Percentiles rank a stretch among this genome's conserved stretches.
Evolutionary conservation across 2,888 invertebrate species (phyloP).

Genomic region (Euspilapteryx auroguttella): DNA sequence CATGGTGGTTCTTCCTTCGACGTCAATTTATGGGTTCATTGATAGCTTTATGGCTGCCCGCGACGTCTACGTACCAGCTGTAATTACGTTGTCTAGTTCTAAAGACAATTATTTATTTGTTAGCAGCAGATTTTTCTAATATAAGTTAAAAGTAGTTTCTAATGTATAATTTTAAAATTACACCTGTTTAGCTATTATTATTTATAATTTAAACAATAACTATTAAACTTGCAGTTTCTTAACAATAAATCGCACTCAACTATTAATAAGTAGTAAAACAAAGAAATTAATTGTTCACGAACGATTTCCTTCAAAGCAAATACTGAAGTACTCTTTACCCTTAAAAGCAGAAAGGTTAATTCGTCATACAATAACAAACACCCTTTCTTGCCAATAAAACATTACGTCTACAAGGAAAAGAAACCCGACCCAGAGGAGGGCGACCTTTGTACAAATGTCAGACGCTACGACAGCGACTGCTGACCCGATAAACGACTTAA

Average conservation of each 20-base stretch:
- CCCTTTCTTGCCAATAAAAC: slow-evolving; percentile 42
- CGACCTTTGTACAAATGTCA: slow-evolving; percentile 58
- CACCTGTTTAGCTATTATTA: no score
- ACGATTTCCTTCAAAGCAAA: neutral
- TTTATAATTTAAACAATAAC: no score
- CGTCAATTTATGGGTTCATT: slow-evolving; percentile 35
- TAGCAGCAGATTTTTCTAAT: no score
- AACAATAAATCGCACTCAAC: no score
- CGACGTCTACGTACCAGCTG: slow-evolving; percentile 26
- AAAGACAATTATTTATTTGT: slow-evolving; percentile 21
- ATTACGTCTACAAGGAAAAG: slow-evolving; percentile 39
- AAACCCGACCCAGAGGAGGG: slow-evolving; percentile 41
- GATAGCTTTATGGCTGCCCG: slow-evolving; percentile 33
- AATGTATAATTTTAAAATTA: no score
- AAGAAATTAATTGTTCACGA: neutral
- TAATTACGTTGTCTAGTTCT: slow-evolving; percentile 32
- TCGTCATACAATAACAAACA: slow-evolving; percentile 25
- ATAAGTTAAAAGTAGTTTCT: no score
- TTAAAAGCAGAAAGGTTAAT: slow-evolving; percentile 25
- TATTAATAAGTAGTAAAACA: no score
- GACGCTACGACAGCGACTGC: slow-evolving; percentile 20
- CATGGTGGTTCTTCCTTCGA: slow-evolving; percentile 27
- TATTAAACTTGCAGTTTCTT: no score
- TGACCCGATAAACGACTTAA: slow-evolving; percentile 35
- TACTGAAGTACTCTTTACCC: no score